phyloP scores from a whole-genome alignment of 2,888 invertebrate species.

The Heliothis peltigera region DNA sequence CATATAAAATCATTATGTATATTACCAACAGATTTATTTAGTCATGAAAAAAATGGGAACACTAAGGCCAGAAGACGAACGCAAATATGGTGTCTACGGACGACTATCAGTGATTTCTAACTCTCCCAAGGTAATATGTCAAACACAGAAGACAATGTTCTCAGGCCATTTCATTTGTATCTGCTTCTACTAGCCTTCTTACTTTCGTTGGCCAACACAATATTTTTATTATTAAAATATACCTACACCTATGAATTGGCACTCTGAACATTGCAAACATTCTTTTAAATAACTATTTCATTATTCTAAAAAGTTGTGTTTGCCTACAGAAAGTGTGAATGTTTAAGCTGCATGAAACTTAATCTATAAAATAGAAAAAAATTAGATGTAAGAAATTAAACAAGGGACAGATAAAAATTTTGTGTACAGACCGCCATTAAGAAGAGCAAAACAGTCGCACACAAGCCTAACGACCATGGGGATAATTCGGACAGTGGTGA shows the following conservation, averaged over 20 bases:
- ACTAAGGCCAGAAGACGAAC: constrained; percentile 91
- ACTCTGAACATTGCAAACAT: constrained; percentile 69
- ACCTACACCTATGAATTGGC: constrained; percentile 72
- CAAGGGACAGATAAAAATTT: constrained; percentile 79
- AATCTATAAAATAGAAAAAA: constrained; percentile 71
- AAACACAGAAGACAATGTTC: constrained; percentile 66
- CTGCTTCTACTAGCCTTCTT: constrained; percentile 27
- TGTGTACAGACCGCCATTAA: constrained; percentile 79
- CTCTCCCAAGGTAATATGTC: constrained; percentile 77
- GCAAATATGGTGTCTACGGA: constrained; percentile 91
- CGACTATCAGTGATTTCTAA: constrained; percentile 81
- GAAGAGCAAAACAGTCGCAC: constrained; percentile 70
- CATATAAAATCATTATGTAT: constrained; percentile 4
- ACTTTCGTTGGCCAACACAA: constrained; percentile 75
- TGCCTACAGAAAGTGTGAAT: constrained; percentile 84
- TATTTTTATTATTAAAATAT: constrained; percentile 59
- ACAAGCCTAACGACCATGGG: constrained; percentile 66
- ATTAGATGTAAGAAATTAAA: constrained; percentile 75
- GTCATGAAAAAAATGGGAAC: constrained; percentile 92
- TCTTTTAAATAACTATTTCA: constrained; percentile 22
- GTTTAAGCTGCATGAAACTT: constrained; percentile 69
- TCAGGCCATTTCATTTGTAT: constrained; percentile 73
- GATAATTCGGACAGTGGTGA: constrained; percentile 71
- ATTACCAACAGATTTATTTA: constrained; percentile 87
- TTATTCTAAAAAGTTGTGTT: constrained; percentile 75